These are phyloP conservation scores for Druon quercuslanigerum DNA, from an alignment of 1,140 invertebrate species.

Conservation along the genomic window DNA sequence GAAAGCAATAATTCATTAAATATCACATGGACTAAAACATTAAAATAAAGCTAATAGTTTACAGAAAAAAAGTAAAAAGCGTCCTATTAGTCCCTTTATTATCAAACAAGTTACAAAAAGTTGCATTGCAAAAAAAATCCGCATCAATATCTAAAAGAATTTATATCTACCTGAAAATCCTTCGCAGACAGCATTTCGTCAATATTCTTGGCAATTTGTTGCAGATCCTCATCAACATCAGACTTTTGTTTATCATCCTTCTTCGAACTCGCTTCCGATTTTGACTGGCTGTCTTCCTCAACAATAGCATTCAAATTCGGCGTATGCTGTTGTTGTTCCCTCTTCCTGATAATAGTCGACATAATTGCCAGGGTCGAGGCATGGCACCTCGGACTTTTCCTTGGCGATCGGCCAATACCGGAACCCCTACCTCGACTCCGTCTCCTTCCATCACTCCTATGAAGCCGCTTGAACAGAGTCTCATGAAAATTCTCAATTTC, in stretches of 20 bases:
- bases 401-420: slow-evolving; percentile 78
- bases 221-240: slow-evolving; percentile 64
- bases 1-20: no score
- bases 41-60: no score
- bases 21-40: no score
- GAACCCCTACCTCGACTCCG: slow-evolving; percentile 59
- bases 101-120: no score
- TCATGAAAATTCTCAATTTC: slow-evolving; percentile 80
- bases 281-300: slow-evolving; percentile 54
- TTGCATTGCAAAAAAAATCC: no score
- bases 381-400: slow-evolving; percentile 90
- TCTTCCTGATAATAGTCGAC: slow-evolving; percentile 69
- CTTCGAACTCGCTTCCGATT: slow-evolving; percentile 40
- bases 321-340: slow-evolving; percentile 61
- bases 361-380: slow-evolving; percentile 89
- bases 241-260: slow-evolving; percentile 47
- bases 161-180: slow-evolving; percentile 14
- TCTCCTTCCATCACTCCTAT: slow-evolving; percentile 55
- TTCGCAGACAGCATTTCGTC: slow-evolving; percentile 65
- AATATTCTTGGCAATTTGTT: slow-evolving; percentile 65
- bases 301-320: slow-evolving; percentile 48
- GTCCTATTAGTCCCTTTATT: no score
- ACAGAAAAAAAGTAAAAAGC: no score
- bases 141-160: not conserved
- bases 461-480: slow-evolving; percentile 53